Conservation (phyloP, 2,888 invertebrate genomes). For the Torymus tubicola region DNA sequence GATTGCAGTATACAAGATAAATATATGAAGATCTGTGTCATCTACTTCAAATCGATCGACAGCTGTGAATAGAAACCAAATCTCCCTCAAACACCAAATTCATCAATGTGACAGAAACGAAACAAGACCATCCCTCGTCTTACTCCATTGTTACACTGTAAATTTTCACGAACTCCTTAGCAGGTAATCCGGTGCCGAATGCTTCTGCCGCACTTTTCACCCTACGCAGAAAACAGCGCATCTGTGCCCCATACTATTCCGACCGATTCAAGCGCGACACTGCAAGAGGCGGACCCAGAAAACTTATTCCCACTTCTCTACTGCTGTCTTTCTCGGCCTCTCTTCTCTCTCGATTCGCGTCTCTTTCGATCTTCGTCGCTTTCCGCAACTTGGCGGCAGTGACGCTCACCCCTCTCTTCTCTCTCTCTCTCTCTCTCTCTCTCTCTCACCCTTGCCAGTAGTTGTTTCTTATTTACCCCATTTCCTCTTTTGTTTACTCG, state of each 20-base stretch:
- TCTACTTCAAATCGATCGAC: too few relatives aligned
- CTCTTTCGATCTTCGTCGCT: slow-evolving; percentile 43
- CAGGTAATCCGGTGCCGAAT: too few relatives aligned
- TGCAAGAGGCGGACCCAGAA: slow-evolving; percentile 5
- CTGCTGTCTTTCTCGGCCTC: not conserved
- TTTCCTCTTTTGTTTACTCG: slow-evolving; percentile 72
- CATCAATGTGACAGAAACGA: too few relatives aligned
- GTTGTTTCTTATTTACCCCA: slow-evolving; percentile 73
- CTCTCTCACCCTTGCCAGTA: slow-evolving; percentile 60
- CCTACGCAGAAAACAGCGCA: not conserved
- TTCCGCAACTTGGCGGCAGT: slow-evolving; percentile 34
- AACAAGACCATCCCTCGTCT: too few relatives aligned
- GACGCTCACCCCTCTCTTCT: not conserved
- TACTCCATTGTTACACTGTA: too few relatives aligned
- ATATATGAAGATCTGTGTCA: too few relatives aligned
- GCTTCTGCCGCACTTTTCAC: too few relatives aligned
- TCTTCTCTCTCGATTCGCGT: not conserved
- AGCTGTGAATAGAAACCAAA: too few relatives aligned
- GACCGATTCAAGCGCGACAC: not conserved
- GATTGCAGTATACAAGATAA: too few relatives aligned
- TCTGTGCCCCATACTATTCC: slow-evolving; percentile 14
- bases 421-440: slow-evolving; percentile 4
- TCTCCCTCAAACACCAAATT: too few relatives aligned
- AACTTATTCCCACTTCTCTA: slow-evolving; percentile 50
- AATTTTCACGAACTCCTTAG: too few relatives aligned